phyloP scores from a whole-genome alignment of 23 tunicate genomes.

The Ciona savignyi region DNA sequence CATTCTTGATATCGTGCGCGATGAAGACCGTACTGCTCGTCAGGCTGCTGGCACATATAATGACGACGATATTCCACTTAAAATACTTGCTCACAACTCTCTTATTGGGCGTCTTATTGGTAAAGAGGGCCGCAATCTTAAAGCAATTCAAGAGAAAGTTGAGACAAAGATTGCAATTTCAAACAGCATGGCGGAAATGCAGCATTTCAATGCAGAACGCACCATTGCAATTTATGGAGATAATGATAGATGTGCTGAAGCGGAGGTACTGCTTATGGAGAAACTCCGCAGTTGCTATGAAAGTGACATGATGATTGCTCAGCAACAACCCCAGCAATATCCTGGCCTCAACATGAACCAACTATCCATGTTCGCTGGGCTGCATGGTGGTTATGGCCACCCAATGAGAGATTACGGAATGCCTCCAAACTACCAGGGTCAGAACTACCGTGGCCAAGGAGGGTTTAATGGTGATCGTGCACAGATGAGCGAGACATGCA shows the following conservation, averaged over 20 bases:
- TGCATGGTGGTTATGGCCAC: conserved; percentile 52
- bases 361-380: conserved; percentile 74
- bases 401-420: conserved; percentile 46
- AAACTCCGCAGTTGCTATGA: conserved; percentile 91
- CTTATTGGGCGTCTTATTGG: conserved; percentile 95
- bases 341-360: conserved; percentile 64
- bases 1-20: conserved; percentile 84
- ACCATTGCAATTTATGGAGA: conserved; percentile 93
- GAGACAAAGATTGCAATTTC: conserved; percentile 89
- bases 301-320: conserved; percentile 82
- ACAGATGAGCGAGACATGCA: conserved; percentile 76
- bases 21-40: conserved; percentile 76
- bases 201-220: conserved; percentile 71
- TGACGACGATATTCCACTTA: conserved; percentile 78
- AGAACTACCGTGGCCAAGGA: conserved; percentile 17
- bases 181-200: conserved; percentile 85
- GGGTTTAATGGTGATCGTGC: conserved; percentile 21
- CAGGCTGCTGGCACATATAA: conserved; percentile 72
- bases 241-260: conserved; percentile 56
- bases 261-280: conserved; percentile 79
- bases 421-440: conserved; percentile 4
- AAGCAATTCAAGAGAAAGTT: conserved; percentile 90
- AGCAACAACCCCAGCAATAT: conserved; percentile 68
- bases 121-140: conserved; percentile 92
- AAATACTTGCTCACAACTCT: conserved; percentile 92